Evolutionary conservation across 2,113 vertebrate genomes (phyloP).

Genomic region (Cinclus mexicanus): DNA sequence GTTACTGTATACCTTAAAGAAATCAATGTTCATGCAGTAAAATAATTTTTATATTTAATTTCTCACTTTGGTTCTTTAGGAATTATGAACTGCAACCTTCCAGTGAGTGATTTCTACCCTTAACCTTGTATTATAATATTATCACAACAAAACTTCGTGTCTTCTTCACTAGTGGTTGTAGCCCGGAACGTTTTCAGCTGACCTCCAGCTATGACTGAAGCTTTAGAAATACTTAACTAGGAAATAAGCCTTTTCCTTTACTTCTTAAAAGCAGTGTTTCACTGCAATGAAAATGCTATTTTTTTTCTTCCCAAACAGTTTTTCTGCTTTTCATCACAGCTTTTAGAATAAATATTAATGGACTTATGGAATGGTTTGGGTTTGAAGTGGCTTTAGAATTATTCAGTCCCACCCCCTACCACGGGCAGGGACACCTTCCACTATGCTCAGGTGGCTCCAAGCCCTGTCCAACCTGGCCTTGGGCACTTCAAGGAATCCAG

Average conservation of each 20-base stretch:
- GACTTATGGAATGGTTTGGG: neutral
- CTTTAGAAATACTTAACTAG: neutral
- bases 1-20: neutral
- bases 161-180: neutral
- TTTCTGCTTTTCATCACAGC: neutral
- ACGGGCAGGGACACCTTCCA: neutral
- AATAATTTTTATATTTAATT: neutral
- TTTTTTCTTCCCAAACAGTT: neutral
- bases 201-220: neutral
- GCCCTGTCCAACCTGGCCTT: fast-evolving
- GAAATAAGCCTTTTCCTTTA: neutral
- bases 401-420: neutral
- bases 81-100: neutral
- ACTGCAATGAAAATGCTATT: neutral
- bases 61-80: neutral
- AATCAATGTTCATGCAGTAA: neutral
- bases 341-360: neutral
- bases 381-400: neutral
- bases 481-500: neutral
- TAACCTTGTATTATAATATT: neutral
- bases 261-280: neutral
- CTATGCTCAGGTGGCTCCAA: fast-evolving
- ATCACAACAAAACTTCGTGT: neutral
- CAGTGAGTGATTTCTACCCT: neutral
- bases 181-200: neutral